These are phyloP conservation scores for Pasiphila rectangulata DNA, from an alignment of 2,888 invertebrate species.

Conservation along the genomic window DNA sequence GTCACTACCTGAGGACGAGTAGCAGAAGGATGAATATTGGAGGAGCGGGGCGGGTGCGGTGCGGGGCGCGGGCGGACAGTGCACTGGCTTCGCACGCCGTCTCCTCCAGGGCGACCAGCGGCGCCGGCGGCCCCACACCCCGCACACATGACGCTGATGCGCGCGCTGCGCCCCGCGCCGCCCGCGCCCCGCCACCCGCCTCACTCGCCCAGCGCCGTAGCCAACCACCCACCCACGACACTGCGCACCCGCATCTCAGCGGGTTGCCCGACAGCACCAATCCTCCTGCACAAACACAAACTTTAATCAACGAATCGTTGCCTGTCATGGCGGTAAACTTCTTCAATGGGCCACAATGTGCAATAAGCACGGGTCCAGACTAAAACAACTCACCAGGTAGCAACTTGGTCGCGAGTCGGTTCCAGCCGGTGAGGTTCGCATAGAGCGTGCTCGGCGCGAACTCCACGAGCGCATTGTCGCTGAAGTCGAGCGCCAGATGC, in stretches of 20 bases:
- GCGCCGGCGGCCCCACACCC: constrained; percentile 50
- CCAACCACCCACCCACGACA: constrained; percentile 93
- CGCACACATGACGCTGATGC: constrained; percentile 40
- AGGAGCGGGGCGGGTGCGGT: constrained; percentile 8
- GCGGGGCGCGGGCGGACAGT: constrained; percentile 38
- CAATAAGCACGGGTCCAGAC: too few relatives aligned
- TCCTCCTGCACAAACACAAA: constrained; percentile 81
- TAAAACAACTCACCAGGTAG: constrained; percentile 83
- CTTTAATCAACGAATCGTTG: background rate
- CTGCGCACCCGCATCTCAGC: constrained; percentile 90
- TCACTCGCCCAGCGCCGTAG: constrained; percentile 91
- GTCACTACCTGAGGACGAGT: constrained; percentile 26
- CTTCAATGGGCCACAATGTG: too few relatives aligned
- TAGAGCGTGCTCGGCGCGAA: constrained; percentile 89
- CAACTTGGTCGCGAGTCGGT: constrained; percentile 89
- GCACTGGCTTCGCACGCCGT: constrained; percentile 86
- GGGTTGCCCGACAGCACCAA: constrained; percentile 89
- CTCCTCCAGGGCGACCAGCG: constrained; percentile 84
- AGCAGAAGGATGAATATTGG: constrained; percentile 32
- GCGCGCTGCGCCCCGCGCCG: constrained; percentile 43
- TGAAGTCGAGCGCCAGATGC: constrained; percentile 88
- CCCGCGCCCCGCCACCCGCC: constrained; percentile 83
- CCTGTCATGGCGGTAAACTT: too few relatives aligned
- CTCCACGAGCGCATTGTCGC: constrained; percentile 86
- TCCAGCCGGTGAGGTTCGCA: constrained; percentile 89